Conservation (phyloP, 2,113 vertebrate genomes). For the Aegotheles bennettii region DNA sequence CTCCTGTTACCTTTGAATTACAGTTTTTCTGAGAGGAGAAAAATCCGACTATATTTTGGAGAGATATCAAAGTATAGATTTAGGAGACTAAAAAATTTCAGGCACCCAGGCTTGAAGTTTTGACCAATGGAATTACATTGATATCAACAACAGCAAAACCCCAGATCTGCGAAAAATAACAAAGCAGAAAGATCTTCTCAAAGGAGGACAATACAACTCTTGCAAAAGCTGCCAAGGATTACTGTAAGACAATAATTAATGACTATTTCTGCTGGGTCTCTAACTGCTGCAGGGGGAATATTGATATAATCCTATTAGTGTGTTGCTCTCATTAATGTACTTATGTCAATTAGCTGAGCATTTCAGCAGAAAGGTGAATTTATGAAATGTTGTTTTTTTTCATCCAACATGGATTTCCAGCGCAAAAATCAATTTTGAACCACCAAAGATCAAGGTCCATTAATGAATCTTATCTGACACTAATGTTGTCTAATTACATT, state of each 20-base stretch:
- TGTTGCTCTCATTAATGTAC: slow-evolving; percentile 65
- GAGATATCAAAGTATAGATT: neutral
- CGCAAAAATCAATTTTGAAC: slow-evolving; percentile 59
- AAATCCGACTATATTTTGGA: neutral
- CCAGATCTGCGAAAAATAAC: slow-evolving; percentile 18
- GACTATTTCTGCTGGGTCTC: slow-evolving; percentile 55
- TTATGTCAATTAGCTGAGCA: slow-evolving; percentile 70
- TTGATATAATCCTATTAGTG: slow-evolving; percentile 67
- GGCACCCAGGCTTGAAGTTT: neutral
- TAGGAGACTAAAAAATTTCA: neutral
- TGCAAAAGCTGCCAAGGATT: slow-evolving; percentile 39
- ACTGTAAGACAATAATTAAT: slow-evolving; percentile 59
- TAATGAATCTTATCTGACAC: slow-evolving; percentile 67
- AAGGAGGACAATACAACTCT: slow-evolving; percentile 11
- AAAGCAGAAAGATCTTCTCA: slow-evolving; percentile 26
- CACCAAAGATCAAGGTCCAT: slow-evolving; percentile 59
- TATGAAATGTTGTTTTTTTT: slow-evolving; percentile 23
- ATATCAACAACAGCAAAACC: neutral
- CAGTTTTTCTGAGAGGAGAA: neutral
- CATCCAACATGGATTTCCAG: slow-evolving; percentile 30
- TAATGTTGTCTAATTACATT: slow-evolving; percentile 71
- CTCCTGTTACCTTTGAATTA: neutral
- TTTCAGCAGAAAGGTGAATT: slow-evolving; percentile 67
- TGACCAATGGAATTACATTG: neutral
- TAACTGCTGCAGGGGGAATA: slow-evolving; percentile 59